Evolutionary conservation across 2,797 vertebrate species (phyloP), one percentile per base, ranked within the genome.

Genomic region (Epinephelus coioides): DNA sequence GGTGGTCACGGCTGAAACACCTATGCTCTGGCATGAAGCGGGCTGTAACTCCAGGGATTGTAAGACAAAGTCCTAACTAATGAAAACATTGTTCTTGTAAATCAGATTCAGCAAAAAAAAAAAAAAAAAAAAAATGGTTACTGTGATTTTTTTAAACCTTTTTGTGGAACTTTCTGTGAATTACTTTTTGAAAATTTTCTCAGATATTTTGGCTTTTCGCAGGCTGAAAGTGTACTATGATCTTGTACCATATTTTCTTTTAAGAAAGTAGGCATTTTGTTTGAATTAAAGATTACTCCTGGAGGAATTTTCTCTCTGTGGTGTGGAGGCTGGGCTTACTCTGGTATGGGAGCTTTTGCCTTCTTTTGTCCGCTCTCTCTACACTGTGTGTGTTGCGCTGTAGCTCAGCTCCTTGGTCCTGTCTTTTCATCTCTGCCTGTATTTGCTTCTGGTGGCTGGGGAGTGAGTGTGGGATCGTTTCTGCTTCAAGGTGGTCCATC

Each of bases 361-460:
- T 85, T 89, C 81, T 91, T 65, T 78, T 83, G 78, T 88, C 71
- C 66, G 68, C 83, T 84, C 81, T 89, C 77, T 88, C 84, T 89
- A 68, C 83, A 83, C 78, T 84, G 75, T 84, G 43, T 88, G 71
- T 80, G 87, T 86, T 76, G 78, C 86, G 53, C 85, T 88, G 55
- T 81, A 83, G 86, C 85, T 84, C 83, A 79, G 86, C 86, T 91
- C 81, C 84, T 91, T 86, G 93, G 88, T 92, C 91, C 93, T 87
- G 82, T 88, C 82, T 93, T 89, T 94, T 90, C 87, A 86, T 78
- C 92, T 92, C 93, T 94, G 92, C 93, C 93, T 93, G 87, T 91
- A 91, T 91, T 89, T 89, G 92, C 91, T 92, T 92, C 80, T 91
- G 93, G 93, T 94, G 94, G 92, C 93, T 91, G 91, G 90, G 91